Percentiles rank a stretch among this genome's conserved stretches.
Evolutionary conservation across 53 echinoderm and acorn worm species (phyloP).

Genomic region (Antedon mediterranea): DNA sequence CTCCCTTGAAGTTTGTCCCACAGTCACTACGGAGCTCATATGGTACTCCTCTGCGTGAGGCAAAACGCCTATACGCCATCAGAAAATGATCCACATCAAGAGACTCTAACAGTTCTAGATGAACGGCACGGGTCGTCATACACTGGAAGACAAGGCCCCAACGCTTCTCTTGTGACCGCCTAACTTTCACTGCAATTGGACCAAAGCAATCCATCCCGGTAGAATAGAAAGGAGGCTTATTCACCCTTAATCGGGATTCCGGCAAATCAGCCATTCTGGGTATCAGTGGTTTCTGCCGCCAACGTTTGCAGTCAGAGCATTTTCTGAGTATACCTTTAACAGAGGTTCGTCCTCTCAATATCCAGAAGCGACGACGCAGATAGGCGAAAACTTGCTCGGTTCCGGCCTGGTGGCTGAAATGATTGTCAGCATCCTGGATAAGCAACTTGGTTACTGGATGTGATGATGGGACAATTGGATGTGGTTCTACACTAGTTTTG

Average conservation of each 20-base stretch:
- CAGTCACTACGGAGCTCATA: constrained; percentile 21
- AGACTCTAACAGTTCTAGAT: constrained; percentile 22
- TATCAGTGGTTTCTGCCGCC: constrained; percentile 13
- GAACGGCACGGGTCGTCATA: constrained; percentile 22
- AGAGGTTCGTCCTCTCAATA: constrained; percentile 4
- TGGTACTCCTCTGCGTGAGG: constrained; percentile 14
- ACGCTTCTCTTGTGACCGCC: not conserved
- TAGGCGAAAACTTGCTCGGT: constrained; percentile 10
- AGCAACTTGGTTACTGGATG: constrained; percentile 7
- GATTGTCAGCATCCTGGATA: not conserved
- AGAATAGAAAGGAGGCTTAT: constrained; percentile 25
- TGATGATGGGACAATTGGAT: not conserved
- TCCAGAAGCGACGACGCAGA: constrained; percentile 13
- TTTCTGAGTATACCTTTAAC: constrained; percentile 5
- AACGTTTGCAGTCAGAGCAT: constrained; percentile 8
- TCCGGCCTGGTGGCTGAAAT: constrained; percentile 2
- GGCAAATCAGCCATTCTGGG: constrained; percentile 9
- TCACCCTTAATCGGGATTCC: constrained; percentile 16
- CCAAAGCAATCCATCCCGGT: constrained; percentile 13
- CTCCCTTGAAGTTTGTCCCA: constrained; percentile 35
- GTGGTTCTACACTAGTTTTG: not conserved
- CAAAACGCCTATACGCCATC: too few species aligned
- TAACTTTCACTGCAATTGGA: constrained; percentile 3
- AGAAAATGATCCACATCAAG: too few species aligned
- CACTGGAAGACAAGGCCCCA: constrained; percentile 14